phyloP scores from a whole-genome alignment of 2,113 vertebrate species.

The Clinocottus analis region DNA sequence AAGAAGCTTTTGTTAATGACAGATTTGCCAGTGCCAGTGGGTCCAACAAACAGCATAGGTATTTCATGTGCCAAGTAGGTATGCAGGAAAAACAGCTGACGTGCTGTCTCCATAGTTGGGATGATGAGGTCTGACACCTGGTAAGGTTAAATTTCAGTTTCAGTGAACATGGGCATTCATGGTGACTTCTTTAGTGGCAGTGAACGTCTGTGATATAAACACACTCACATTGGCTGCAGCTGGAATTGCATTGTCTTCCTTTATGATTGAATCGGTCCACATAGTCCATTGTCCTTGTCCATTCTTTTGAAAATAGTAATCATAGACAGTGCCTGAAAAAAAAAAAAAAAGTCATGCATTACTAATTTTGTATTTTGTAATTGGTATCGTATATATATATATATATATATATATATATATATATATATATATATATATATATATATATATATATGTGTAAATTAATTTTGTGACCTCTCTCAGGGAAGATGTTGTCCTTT shows the following conservation, averaged over 20 bases:
- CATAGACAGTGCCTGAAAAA: conserved; percentile 89
- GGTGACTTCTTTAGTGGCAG: background rate
- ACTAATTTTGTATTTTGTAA: background rate
- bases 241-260: conserved; percentile 84
- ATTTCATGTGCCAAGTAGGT: conserved; percentile 87
- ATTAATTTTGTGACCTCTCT: conserved; percentile 83
- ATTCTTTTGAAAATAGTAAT: conserved; percentile 91
- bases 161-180: background rate
- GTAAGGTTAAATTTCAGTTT: background rate
- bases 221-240: conserved; percentile 84
- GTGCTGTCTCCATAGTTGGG: conserved; percentile 92
- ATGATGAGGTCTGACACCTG: conserved; percentile 94
- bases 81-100: conserved; percentile 90
- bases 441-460: background rate
- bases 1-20: conserved; percentile 91
- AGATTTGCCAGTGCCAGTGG: conserved; percentile 96
- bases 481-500: conserved; percentile 88
- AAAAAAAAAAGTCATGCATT: conserved; percentile 8
- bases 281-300: conserved; percentile 87
- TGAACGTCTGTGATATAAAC: background rate
- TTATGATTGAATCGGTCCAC: conserved; percentile 90
- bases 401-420: background rate
- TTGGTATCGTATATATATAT: background rate
- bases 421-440: background rate
- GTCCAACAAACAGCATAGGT: conserved; percentile 90